Conservation (phyloP, 2,888 invertebrate species). For the Ryuthela nishihirai region DNA sequence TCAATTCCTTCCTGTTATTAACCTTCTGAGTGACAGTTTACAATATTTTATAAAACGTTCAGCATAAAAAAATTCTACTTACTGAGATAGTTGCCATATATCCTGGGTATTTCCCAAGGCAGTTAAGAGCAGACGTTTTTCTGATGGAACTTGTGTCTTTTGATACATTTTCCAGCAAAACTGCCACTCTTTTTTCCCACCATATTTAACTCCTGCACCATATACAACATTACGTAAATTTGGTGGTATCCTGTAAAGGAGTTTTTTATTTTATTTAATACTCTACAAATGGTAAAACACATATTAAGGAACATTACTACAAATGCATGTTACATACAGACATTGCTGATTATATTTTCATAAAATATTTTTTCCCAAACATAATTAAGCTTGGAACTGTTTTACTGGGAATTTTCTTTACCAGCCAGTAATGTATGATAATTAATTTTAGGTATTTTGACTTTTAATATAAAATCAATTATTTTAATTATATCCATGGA, state of each 20-base stretch:
- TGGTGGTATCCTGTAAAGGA: constrained; percentile 58
- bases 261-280: too few relatives aligned
- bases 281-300: neutral
- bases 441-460: neutral
- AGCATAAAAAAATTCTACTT: constrained; percentile 19
- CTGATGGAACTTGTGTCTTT: constrained; percentile 46
- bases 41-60: too few relatives aligned
- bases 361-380: neutral
- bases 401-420: too few relatives aligned
- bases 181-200: constrained; percentile 49
- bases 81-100: constrained; percentile 47
- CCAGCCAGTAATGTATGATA: neutral
- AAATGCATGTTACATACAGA: neutral
- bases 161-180: constrained; percentile 47
- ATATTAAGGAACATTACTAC: neutral
- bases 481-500: too few relatives aligned
- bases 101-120: constrained; percentile 48
- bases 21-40: too few relatives aligned
- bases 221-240: constrained; percentile 71
- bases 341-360: neutral
- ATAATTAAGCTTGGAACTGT: too few relatives aligned
- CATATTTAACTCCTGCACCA: constrained; percentile 55
- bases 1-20: too few relatives aligned
- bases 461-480: too few relatives aligned
- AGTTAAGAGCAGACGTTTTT: constrained; percentile 46